Conservation (phyloP, 2,888 invertebrate species). For the Drosophila atripex region DNA sequence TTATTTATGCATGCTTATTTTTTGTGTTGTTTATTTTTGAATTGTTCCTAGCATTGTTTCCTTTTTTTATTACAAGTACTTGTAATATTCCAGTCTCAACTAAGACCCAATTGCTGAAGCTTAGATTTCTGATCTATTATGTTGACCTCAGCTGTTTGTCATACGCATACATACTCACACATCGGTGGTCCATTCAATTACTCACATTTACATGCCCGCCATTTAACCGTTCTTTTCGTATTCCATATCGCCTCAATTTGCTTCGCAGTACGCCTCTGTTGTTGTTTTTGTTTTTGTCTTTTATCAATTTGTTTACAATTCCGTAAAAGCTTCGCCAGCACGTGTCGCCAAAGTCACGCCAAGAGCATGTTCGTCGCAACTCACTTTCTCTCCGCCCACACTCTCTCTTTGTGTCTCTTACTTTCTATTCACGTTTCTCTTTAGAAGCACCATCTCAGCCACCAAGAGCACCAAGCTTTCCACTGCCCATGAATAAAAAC, state of each 20-base stretch:
- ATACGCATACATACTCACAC: constrained; percentile 1
- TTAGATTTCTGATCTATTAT: constrained; percentile 1
- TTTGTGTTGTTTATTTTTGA: neutral
- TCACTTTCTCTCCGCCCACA: constrained; percentile 14
- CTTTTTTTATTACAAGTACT: no score
- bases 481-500: constrained; percentile 9
- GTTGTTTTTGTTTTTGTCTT: constrained; percentile 34
- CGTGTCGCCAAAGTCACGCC: constrained; percentile 53
- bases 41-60: neutral
- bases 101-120: neutral
- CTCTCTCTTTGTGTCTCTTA: constrained; percentile 10
- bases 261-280: constrained; percentile 35
- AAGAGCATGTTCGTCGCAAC: constrained; percentile 24
- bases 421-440: constrained; percentile 50
- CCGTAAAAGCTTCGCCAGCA: constrained; percentile 59
- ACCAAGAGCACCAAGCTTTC: constrained; percentile 64
- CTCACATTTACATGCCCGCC: constrained; percentile 26
- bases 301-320: constrained; percentile 74
- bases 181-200: constrained; percentile 39
- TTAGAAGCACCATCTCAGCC: constrained; percentile 62
- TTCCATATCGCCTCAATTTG: constrained; percentile 56
- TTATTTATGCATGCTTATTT: no score
- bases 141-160: constrained; percentile 39
- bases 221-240: constrained; percentile 31
- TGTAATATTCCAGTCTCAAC: no score